Evolutionary conservation across 2,888 invertebrate species (phyloP), one percentile per base, ranked within the genome.

Genomic region (Tenodera sinensis): DNA sequence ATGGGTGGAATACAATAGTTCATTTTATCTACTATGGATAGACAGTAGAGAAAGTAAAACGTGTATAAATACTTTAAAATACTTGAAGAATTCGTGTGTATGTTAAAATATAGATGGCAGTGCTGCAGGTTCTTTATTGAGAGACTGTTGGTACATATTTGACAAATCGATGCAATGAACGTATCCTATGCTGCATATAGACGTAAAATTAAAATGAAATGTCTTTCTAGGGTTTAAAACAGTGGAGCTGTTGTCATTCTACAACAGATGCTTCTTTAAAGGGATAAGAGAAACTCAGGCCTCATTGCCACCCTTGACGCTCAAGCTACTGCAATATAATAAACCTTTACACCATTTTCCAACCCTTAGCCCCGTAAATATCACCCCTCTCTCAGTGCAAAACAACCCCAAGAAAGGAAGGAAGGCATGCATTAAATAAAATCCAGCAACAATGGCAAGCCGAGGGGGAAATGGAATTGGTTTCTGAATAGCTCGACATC

Each of bases 401-500:
- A 34, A 27, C 85, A 34, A 47, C 85, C 85, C 85, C 42, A 25
- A 34, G n/a, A n/a, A 85, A 85, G 47, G 47, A 85, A 85, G 47
- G 42, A 85, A 34, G 85, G 85, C 85, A 85, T 34, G 30, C 85
- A 85, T 88, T 88, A 88, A 88, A 85, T 88, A 88, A 88, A 88
- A 83, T 30, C 86, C 30, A 47, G 84, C 84, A 88, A 88, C 88
- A 88, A 88, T 88, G 85, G 85, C 14, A 25, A 34, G 34, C 85
- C 20, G 54, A 87, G 82, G 87, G 87, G 87, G 84, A 88, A 88
- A 88, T 88, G 88, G 88, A 88, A 88, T 88, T 84, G 88, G 88
- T 85, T 88, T 84, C 88, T 88, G 88, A 88, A 88, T 88, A 88
- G 88, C 88, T 88, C 84, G 84, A 85, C 84, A 71, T 88, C 54